phyloP scores from a whole-genome alignment of 2,797 vertebrate genomes.

The Protosalanx chinensis region DNA sequence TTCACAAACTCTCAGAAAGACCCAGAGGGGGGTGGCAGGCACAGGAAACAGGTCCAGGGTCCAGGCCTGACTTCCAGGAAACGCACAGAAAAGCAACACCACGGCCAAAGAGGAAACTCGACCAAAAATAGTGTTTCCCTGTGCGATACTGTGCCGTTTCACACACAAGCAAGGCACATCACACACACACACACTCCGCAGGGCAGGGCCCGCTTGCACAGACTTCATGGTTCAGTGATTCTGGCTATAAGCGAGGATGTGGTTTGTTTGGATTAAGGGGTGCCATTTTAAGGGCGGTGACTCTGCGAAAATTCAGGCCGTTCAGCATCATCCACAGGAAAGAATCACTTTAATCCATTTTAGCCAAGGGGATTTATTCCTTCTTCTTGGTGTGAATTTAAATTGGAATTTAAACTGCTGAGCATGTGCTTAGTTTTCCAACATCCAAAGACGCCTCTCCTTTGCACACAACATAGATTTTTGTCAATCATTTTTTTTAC shows the following conservation, averaged over 20 bases:
- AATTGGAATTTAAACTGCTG: not conserved
- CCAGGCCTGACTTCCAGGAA: conserved; percentile 48
- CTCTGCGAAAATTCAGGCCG: not conserved
- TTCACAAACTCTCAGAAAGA: not conserved
- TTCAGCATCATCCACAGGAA: not conserved
- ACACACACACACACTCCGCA: not conserved
- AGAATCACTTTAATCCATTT: not conserved
- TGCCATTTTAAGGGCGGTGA: conserved; percentile 5
- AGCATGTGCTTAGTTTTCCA: too few species aligned
- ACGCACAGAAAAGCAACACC: conserved; percentile 51
- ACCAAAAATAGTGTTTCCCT: conserved; percentile 53
- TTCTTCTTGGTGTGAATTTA: not conserved
- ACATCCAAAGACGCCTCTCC: too few species aligned
- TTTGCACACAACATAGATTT: too few species aligned
- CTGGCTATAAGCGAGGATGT: not conserved
- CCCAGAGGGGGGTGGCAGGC: not conserved
- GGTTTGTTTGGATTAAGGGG: conserved; percentile 16
- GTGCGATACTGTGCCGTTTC: conserved; percentile 30
- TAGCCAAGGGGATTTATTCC: not conserved
- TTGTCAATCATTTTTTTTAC: too few species aligned
- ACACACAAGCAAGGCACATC: conserved; percentile 1
- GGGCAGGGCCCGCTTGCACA: not conserved
- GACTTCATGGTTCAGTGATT: not conserved
- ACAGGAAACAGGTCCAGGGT: conserved; percentile 39
- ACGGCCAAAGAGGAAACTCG: conserved; percentile 45